Conservation (phyloP, 1,140 invertebrate species). For the Pogonus chalceus region DNA sequence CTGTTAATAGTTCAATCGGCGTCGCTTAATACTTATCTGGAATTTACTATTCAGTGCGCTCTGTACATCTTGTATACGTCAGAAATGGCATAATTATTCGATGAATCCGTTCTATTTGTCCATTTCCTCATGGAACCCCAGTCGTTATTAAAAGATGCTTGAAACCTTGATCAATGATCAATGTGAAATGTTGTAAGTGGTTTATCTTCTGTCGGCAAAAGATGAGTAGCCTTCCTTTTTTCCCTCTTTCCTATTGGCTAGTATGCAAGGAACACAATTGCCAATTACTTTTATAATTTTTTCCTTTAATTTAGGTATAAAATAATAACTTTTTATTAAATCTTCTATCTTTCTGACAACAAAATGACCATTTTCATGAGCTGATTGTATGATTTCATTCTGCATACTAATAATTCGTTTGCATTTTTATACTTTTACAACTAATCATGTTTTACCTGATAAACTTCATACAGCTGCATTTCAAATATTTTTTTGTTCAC, state of each 20-base stretch:
- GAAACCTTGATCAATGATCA: constrained; percentile 23
- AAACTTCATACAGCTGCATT: neutral
- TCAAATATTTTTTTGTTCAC: neutral
- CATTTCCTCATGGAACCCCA: constrained; percentile 23
- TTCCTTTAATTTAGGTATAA: neutral
- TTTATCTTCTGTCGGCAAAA: constrained; percentile 19
- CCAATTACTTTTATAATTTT: neutral
- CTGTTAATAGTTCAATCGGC: too few relatives aligned
- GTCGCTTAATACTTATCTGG: too few relatives aligned
- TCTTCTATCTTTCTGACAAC: neutral
- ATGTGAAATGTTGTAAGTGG: constrained; percentile 27
- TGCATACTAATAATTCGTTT: neutral
- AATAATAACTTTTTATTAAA: neutral
- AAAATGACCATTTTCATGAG: neutral
- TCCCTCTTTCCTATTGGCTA: neutral
- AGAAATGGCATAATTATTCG: too few relatives aligned
- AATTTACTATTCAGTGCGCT: too few relatives aligned
- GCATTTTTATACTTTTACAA: too few relatives aligned
- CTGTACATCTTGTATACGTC: too few relatives aligned
- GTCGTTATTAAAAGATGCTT: constrained; percentile 23
- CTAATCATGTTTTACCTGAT: too few relatives aligned
- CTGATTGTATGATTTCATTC: too few relatives aligned
- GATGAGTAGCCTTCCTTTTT: constrained; percentile 21
- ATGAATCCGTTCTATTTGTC: constrained; percentile 18
- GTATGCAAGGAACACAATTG: neutral